Evolutionary conservation across 2,113 vertebrate genomes (phyloP).

Genomic region (Malaclemys terrapin): DNA sequence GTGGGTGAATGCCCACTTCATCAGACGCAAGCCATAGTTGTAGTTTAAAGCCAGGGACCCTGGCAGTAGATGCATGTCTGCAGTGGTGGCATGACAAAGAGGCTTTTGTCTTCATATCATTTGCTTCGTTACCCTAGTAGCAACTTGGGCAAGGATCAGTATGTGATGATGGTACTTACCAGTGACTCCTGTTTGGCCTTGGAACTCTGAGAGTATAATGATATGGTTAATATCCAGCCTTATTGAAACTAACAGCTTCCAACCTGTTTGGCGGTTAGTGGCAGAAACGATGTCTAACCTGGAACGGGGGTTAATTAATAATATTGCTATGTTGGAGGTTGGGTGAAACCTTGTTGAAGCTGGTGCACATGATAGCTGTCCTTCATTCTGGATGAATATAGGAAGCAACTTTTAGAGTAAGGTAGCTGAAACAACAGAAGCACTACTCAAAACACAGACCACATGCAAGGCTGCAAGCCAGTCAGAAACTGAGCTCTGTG

Average conservation of each 20-base stretch:
- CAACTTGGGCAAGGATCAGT: neutral
- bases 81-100: neutral
- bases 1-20: too few relatives aligned
- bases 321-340: neutral
- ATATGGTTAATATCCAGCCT: rapidly evolving
- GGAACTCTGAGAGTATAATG: neutral
- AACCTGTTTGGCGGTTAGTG: neutral
- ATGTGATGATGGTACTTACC: neutral
- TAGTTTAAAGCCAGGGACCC: neutral
- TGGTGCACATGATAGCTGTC: neutral
- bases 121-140: neutral
- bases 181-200: neutral
- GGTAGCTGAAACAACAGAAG: neutral
- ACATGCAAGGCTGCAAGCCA: neutral
- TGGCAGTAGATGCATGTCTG: neutral
- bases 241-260: neutral
- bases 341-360: slow-evolving; percentile 6
- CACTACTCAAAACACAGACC: too few relatives aligned
- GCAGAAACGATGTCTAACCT: neutral
- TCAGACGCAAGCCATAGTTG: neutral
- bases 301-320: neutral
- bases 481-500: neutral
- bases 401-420: neutral
- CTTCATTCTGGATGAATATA: neutral
- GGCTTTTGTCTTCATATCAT: neutral